Base-by-base conservation (phyloP, 2,888 invertebrate genomes). In the Salpingus planirostris region DNA sequence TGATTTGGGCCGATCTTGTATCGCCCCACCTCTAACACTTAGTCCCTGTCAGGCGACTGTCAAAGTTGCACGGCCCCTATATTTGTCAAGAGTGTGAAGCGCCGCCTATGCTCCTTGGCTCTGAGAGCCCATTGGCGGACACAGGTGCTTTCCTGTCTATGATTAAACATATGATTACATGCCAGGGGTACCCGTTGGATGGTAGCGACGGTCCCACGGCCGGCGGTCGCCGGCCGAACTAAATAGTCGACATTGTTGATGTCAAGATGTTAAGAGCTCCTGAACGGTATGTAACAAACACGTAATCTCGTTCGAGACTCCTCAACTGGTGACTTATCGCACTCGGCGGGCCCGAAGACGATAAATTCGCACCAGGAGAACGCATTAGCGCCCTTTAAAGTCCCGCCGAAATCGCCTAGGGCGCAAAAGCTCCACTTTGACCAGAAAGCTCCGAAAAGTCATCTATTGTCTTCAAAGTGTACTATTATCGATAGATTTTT, bases 21-120 rank as follows among this genome's bases (percentile, higher is more conserved):
- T 47, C 47, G 63, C 65, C 60, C 65, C 66, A 61, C 65, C 66
- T 66, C 56, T 55, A 62, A 50, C 59, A 60, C 62, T 66, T 66
- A 60, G 64, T 66, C 56, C 45, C 56, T 60, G 66, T 66, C 66
- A 61, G 52, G 55, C 41, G 51, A 48, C 55, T 60, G 64, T 65
- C 65, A 64, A 59, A 53, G 51, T 49, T 49, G 64, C 49, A 56
- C 65, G 56, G 59, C 65, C 65, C 62, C 54, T 53, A 59, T 55
- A 65, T 65, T 63, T 60, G 55, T 65, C 63, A 62, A 56, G 50
- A 49, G 46, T 51, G 42, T 51, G 46, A 55, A 41, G 60, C 59
- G 57, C 64, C 65, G 63, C 65, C 65, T 55, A 56, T 61, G 61
- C 48, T 43, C 46, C 49, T 43, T 37, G 41, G 34, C 46, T 40